These are phyloP conservation scores for Bubalus kerabau DNA, from an alignment of 2,113 vertebrate species.

Conservation along the genomic window DNA sequence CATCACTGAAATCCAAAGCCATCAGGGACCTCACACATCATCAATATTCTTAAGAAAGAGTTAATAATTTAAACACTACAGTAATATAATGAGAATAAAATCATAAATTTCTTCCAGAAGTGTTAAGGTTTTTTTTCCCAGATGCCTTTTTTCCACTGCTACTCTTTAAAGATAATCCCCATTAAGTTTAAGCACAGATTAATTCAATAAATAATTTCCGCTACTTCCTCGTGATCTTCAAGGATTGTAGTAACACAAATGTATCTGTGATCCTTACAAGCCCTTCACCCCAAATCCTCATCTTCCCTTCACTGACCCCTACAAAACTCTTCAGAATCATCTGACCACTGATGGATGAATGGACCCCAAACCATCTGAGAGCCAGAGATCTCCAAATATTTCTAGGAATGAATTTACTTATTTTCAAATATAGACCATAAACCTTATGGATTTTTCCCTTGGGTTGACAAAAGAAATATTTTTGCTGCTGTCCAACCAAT, in stretches of 20 bases:
- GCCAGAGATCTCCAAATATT: not conserved
- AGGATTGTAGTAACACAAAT: not conserved
- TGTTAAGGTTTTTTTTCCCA: not conserved
- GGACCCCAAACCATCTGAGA: not conserved
- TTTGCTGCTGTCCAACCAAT: constrained; percentile 21
- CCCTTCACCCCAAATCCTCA: not conserved
- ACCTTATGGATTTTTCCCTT: not conserved
- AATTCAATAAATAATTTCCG: not conserved
- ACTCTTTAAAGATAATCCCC: not conserved
- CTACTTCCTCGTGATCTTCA: not conserved
- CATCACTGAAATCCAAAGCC: not conserved
- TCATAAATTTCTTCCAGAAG: not conserved
- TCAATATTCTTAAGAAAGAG: not conserved
- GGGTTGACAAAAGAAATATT: constrained; percentile 25
- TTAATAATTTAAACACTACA: not conserved
- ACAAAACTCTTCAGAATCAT: not conserved
- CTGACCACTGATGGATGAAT: not conserved
- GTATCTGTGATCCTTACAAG: not conserved
- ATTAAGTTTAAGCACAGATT: not conserved
- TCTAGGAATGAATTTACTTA: not conserved
- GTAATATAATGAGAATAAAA: constrained; percentile 12
- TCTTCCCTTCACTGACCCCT: not conserved
- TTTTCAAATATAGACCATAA: not conserved
- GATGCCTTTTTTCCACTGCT: not conserved
- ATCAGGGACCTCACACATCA: not conserved